Evolutionary conservation across 2,797 vertebrate species (phyloP).

Genomic region (Artibeus lituratus): DNA sequence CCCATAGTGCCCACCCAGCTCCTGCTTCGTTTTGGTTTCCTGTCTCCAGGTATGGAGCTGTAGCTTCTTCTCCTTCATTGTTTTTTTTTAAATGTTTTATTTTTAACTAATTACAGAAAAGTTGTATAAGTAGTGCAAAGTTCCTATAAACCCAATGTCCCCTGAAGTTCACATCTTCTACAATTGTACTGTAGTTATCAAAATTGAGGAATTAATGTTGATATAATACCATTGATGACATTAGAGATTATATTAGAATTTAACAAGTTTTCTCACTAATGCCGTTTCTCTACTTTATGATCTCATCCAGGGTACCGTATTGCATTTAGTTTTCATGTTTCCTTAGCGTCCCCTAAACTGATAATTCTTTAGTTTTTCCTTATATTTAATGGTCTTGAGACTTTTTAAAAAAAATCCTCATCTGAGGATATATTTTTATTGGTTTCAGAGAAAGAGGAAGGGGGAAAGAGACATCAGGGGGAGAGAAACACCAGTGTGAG

Average conservation of each 20-base stretch:
- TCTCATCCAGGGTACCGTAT: rapidly evolving
- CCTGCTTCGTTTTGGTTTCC: not conserved
- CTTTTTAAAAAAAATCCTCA: not conserved
- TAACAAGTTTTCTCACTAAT: not conserved
- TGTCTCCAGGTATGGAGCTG: not conserved
- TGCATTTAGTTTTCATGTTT: not conserved
- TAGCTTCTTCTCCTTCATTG: not conserved
- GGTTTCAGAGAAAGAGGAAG: not conserved
- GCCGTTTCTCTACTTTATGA: not conserved
- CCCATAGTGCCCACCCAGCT: not conserved
- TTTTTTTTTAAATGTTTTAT: not conserved
- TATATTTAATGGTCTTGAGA: not conserved
- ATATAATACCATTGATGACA: not conserved
- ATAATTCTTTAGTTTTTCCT: not conserved
- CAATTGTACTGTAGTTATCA: not conserved
- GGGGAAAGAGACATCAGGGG: not conserved
- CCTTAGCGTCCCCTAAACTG: not conserved
- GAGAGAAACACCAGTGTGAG: no score
- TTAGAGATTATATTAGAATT: not conserved
- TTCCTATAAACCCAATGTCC: not conserved
- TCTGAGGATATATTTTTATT: not conserved
- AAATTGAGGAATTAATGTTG: slow-evolving; percentile 23
- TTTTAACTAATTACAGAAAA: not conserved
- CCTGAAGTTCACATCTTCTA: not conserved
- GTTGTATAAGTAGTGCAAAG: not conserved